A percentile compares a stretch with the other conserved stretches of the same genome.
These are phyloP conservation scores for Drosophila littoralis DNA, from an alignment of 1,140 invertebrate genomes.

Conservation along the genomic window DNA sequence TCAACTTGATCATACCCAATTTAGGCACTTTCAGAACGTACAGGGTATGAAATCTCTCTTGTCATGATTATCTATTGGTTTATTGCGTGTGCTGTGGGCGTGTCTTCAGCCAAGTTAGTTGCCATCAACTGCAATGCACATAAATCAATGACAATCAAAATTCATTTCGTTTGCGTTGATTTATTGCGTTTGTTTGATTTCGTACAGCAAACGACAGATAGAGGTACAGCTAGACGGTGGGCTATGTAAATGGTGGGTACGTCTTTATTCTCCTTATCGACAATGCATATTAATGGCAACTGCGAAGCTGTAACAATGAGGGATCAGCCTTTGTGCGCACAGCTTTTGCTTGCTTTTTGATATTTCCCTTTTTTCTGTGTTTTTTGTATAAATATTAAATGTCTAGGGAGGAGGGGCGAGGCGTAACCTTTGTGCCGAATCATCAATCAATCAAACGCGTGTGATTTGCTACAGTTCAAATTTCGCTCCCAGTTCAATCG, in stretches of 20 bases:
- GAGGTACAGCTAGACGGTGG: conserved; percentile 4
- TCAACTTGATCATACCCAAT: not conserved
- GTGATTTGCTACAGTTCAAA: conserved; percentile 81
- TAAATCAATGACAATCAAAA: conserved; percentile 83
- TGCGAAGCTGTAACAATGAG: conserved; percentile 25
- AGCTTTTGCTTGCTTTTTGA: conserved; percentile 27
- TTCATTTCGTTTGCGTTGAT: conserved; percentile 78
- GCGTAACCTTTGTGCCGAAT: conserved; percentile 66
- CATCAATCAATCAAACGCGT: conserved; percentile 81
- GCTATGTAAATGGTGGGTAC: not conserved
- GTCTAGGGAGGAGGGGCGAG: conserved; percentile 10
- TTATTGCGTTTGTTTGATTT: conserved; percentile 82
- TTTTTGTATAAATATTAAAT: conserved; percentile 63
- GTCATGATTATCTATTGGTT: conserved; percentile 69
- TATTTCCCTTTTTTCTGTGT: conserved; percentile 21
- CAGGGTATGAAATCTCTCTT: conserved; percentile 28
- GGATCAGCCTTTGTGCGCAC: conserved; percentile 13
- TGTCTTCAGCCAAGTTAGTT: conserved; percentile 32
- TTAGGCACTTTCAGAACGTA: too few species aligned
- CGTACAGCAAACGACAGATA: conserved; percentile 21
- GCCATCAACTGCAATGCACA: conserved; percentile 62
- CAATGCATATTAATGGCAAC: conserved; percentile 78
- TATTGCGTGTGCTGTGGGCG: conserved; percentile 54
- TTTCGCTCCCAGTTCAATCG: conserved; percentile 80
- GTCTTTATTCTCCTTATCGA: conserved; percentile 54